Evolutionary conservation across 2,888 invertebrate genomes (phyloP), one percentile per base, ranked within the genome.

Genomic region (Heliconius hortense): DNA sequence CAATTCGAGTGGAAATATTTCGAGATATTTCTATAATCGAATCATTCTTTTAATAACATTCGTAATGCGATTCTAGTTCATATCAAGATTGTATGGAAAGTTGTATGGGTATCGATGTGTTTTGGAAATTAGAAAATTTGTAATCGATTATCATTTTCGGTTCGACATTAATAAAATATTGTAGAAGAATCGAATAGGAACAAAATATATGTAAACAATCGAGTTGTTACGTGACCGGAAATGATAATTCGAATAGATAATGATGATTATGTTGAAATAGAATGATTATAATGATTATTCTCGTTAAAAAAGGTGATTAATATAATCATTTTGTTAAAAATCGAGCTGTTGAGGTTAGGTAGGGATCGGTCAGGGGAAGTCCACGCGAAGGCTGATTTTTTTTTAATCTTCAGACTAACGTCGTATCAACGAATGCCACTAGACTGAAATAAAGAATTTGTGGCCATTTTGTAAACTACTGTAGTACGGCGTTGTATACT

Each of bases 321-420:
- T 28, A 24, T 48, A 24, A 48, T 68, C 21, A n/a, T 56, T 56
- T 24, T 35, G 35, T 59, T 24, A 24, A 28, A 48, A 69, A 39
- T 24, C 39, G 26, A 18, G 26, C 10, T 15, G 59, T 11, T 21
- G 18, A 21, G 26, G 71, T 56, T 63, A 67, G 67, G 72, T 72
- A 39, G 59, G 39, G 28, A 62, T 53, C 24, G 56, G 39, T 76
- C 68, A 67, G 66, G 24, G 72, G 60, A 76, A 71, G 64, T 72
- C 72, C 74, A 72, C 72, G 80, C 80, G 80, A 92, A 92, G 91
- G 90, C 91, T 92, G 91, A 91, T 89, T 89, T 89, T 88, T 79
- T 77, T 79, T 77, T 59, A 79, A 68, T 64, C 28, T 63, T 74
- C 64, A 70, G 24, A 64, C 28, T 66, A 77, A 43, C 62, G 71